These are phyloP conservation scores for Hippasteria phrygiana DNA, from an alignment of 53 echinoderm and acorn worm genomes.

Conservation along the genomic window DNA sequence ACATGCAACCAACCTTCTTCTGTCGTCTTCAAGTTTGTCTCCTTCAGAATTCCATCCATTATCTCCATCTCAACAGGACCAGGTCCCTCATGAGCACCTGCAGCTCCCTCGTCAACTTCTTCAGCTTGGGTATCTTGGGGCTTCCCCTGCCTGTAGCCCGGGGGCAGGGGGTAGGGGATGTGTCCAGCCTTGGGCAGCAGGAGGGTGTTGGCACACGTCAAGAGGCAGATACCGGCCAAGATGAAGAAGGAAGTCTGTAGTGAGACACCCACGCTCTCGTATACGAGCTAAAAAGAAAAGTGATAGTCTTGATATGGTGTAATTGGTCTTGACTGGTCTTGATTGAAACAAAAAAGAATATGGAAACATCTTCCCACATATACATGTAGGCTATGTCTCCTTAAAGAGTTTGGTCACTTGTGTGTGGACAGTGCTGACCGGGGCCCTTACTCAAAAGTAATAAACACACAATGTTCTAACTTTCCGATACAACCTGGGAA, in stretches of 20 bases:
- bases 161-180: conserved; percentile 94
- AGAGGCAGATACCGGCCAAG: conserved; percentile 72
- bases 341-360: background rate
- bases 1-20: no score
- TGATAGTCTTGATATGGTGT: background rate
- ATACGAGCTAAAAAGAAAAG: conserved; percentile 71
- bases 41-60: conserved; percentile 11
- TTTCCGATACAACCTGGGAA: no score
- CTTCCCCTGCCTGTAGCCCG: conserved; percentile 68
- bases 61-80: background rate
- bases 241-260: conserved; percentile 80
- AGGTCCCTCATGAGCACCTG: background rate
- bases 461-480: no score
- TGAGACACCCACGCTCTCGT: conserved; percentile 70
- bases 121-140: background rate
- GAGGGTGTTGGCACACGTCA: conserved; percentile 80
- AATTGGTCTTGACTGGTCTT: background rate
- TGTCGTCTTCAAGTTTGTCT: no score
- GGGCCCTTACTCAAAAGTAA: no score
- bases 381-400: no score
- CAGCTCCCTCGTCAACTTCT: background rate
- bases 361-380: no score
- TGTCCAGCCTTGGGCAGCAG: conserved; percentile 74
- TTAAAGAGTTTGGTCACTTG: no score
- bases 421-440: no score